phyloP scores from a whole-genome alignment of 2,113 vertebrate species.

The Vimba vimba region DNA sequence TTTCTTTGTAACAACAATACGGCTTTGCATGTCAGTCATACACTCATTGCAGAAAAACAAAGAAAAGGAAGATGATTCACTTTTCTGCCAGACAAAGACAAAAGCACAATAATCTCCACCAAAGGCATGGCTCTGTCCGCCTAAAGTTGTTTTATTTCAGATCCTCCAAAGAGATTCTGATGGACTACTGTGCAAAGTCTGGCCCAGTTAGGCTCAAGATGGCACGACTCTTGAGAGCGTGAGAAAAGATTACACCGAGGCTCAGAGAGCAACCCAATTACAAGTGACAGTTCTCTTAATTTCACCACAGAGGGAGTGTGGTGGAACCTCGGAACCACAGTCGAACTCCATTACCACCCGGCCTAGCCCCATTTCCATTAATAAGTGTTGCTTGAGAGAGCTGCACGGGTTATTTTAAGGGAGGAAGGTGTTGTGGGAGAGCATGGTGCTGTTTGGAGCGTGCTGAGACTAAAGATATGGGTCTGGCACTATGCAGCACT shows the following conservation, averaged over 20 bases:
- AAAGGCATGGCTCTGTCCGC: not conserved
- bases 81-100: constrained; percentile 20
- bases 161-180: constrained; percentile 12
- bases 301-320: constrained; percentile 43
- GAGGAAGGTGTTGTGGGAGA: constrained; percentile 62
- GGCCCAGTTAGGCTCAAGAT: constrained; percentile 42
- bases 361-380: constrained; percentile 50
- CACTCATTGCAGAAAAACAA: not conserved
- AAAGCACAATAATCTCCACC: constrained; percentile 10
- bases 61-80: not conserved
- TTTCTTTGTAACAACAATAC: constrained; percentile 10
- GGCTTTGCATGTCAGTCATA: not conserved
- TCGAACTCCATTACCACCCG: constrained; percentile 44
- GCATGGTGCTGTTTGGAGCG: constrained; percentile 45
- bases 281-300: constrained; percentile 47
- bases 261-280: constrained; percentile 44
- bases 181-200: constrained; percentile 40
- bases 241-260: constrained; percentile 42
- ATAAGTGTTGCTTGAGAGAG: constrained; percentile 44
- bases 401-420: constrained; percentile 55
- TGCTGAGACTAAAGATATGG: constrained; percentile 63
- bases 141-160: constrained; percentile 20
- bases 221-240: constrained; percentile 20
- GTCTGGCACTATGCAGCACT: constrained; percentile 60
- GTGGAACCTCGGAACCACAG: constrained; percentile 43